Conservation (phyloP, 2,113 vertebrate species). For the Malurus melanocephalus region DNA sequence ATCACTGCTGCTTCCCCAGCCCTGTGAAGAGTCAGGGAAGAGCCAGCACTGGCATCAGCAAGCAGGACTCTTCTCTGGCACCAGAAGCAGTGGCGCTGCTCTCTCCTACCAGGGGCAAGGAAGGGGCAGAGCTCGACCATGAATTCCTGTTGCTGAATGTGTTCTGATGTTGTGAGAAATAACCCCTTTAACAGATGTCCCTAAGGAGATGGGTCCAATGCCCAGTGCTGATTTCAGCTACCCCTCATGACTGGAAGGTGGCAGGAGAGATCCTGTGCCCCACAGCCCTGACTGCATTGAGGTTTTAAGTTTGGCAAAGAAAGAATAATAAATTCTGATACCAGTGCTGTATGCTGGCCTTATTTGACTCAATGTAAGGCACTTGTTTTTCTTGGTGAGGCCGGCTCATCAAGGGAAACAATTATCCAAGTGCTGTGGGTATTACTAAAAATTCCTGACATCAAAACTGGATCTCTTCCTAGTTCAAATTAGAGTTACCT, state of each 20-base stretch:
- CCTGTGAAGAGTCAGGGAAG: neutral
- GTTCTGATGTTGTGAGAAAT: neutral
- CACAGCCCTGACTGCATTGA: neutral
- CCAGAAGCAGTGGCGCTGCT: rapidly evolving
- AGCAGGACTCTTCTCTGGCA: neutral
- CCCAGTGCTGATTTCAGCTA: neutral
- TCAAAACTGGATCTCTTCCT: slow-evolving; percentile 22
- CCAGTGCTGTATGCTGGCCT: neutral
- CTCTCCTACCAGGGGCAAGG: neutral
- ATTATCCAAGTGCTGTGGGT: neutral
- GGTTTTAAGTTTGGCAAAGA: neutral
- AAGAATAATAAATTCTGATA: neutral
- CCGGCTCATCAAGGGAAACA: neutral
- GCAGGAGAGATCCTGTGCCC: neutral
- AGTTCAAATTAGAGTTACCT: slow-evolving; percentile 33
- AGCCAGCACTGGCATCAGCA: neutral
- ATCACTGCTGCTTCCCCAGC: neutral
- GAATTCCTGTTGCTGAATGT: neutral
- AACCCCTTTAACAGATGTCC: neutral
- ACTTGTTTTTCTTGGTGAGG: slow-evolving; percentile 17
- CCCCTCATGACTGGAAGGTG: neutral
- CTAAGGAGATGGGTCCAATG: neutral
- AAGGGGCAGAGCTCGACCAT: neutral
- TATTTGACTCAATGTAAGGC: neutral
- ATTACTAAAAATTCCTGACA: slow-evolving; percentile 38